phyloP scores from a whole-genome alignment of 2,888 invertebrate species.

The Trachelus tabidus region DNA sequence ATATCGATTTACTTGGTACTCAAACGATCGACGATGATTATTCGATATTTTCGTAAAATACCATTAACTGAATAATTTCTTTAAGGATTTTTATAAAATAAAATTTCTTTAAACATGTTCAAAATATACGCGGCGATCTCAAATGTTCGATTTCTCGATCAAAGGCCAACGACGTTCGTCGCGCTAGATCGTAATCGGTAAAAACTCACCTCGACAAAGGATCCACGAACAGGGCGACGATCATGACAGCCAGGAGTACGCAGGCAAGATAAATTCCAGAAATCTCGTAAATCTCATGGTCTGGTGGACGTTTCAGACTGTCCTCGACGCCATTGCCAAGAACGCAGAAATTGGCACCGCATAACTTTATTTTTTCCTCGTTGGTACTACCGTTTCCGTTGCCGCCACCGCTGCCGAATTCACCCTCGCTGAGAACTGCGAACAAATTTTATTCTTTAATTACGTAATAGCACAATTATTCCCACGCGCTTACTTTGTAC shows the following conservation, averaged over 20 bases:
- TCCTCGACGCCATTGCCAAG: slow-evolving; percentile 78
- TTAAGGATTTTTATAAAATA: too few species aligned
- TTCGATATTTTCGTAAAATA: background rate
- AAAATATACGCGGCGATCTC: too few species aligned
- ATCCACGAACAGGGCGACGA: slow-evolving; percentile 90
- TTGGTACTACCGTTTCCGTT: slow-evolving; percentile 64
- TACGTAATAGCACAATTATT: slow-evolving; percentile 4
- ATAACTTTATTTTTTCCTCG: slow-evolving; percentile 69
- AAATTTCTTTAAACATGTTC: too few species aligned
- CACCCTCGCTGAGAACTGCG: slow-evolving; percentile 82
- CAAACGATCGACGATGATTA: background rate
- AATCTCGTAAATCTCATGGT: slow-evolving; percentile 88
- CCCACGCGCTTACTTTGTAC: background rate
- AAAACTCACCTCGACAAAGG: slow-evolving; percentile 82
- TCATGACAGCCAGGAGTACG: slow-evolving; percentile 84
- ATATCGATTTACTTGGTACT: background rate
- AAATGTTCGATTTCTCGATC: too few species aligned
- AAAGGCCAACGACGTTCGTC: too few species aligned
- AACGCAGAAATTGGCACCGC: slow-evolving; percentile 87
- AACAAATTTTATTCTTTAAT: slow-evolving; percentile 25
- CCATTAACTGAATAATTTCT: background rate
- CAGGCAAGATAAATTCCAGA: slow-evolving; percentile 90
- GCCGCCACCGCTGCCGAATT: slow-evolving; percentile 70
- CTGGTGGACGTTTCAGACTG: slow-evolving; percentile 83
- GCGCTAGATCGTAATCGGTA: background rate